Evolutionary conservation across 1,140 invertebrate species (phyloP), one percentile per base, ranked within the genome.

Genomic region (Pogonognathellus flavescens): DNA sequence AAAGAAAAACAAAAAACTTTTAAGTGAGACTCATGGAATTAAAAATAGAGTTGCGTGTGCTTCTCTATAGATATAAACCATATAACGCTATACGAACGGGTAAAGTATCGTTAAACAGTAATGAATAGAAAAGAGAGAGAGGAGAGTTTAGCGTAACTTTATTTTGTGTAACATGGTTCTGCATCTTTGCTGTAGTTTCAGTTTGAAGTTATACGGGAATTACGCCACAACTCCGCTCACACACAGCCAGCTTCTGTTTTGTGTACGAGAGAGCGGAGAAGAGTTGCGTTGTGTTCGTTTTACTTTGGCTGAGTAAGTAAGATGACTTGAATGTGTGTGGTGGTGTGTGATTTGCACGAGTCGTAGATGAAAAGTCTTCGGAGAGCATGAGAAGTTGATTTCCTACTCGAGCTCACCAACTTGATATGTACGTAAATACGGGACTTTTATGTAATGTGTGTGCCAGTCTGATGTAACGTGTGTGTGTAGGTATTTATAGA

Each of bases 1-100:
- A 76, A 76, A 76, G 70, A 76, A 76, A 76, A 76, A 76, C 70
- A 76, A 76, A 66, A 66, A 66, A 10, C 14, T 66, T 66, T 66
- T 13, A 25, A 66, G 62, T 50, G 70, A 76, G 70, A 41, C 70
- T 50, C 6, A 16, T n/a, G 70, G 31, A 49, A 76, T 76, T 76
- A 76, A 76, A 76, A 76, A 76, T 76, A 76, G 70, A 76, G 22
- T 25, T 14, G 59, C 59, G 53, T 55, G 11, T 16, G 9, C 7
- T 14, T 1, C 9, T 18, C 59, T 1, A n/a, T 18, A 62, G 3
- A 18, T 18, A 62, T 14, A 62, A 62, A 9, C 3, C 18, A 62
- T 62, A 62, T 62, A n/a, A 62, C 1, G n/a, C 20, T 62, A 62
- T 55, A 55, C 11, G 53, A 14, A 55, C 53, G n/a, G n/a, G 2